Conservation (phyloP, 2,797 vertebrate species). For the Pangasius sanitwongsei region DNA sequence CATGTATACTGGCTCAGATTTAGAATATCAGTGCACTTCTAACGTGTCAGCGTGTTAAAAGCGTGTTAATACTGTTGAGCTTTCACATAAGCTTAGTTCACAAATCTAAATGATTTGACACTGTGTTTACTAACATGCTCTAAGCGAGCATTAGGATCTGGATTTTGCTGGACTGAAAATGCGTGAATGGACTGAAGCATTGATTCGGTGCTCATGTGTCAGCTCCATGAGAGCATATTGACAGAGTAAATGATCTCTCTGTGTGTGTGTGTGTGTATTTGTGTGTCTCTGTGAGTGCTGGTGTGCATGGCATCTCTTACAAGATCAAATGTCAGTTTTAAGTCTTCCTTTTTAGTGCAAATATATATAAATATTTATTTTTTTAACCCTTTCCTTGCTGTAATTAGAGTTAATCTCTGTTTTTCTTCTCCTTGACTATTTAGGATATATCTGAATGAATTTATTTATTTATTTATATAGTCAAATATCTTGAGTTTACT, state of each 20-base stretch:
- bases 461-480: not conserved
- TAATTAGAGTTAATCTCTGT: not conserved
- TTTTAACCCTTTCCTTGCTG: not conserved
- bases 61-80: no score
- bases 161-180: not conserved
- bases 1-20: not conserved
- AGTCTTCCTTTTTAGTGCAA: not conserved
- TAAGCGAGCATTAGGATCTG: not conserved
- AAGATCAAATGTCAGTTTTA: not conserved
- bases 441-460: not conserved
- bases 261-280: not conserved
- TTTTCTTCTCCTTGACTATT: not conserved
- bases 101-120: not conserved
- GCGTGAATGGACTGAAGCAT: constrained; percentile 1
- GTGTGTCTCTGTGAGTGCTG: not conserved
- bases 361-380: not conserved
- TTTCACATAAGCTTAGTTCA: not conserved
- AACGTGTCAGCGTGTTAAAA: not conserved
- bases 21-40: not conserved
- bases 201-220: constrained; percentile 15
- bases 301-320: not conserved
- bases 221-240: not conserved
- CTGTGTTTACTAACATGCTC: no score
- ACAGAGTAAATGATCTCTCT: not conserved
- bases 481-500: not conserved